Conservation (phyloP, 2,113 vertebrate species). For the Brachionichthys hirsutus region DNA sequence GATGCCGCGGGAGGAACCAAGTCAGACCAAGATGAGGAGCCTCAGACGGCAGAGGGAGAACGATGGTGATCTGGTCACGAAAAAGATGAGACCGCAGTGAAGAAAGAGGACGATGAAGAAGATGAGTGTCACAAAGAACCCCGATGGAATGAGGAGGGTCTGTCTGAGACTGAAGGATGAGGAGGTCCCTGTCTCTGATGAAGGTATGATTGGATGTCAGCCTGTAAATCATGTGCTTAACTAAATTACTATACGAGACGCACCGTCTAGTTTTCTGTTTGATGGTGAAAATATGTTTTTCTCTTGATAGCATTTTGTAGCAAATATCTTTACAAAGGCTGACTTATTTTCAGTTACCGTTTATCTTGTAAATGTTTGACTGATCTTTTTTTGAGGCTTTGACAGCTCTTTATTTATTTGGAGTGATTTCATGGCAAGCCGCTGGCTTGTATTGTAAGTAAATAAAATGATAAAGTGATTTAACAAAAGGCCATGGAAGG, state of each 20-base stretch:
- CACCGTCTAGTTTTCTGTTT: neutral
- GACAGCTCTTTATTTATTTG: too few species aligned
- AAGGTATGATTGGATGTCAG: neutral
- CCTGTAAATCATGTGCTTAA: slow-evolving; percentile 1
- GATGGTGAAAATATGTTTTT: neutral
- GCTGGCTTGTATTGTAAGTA: slow-evolving; percentile 4
- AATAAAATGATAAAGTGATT: slow-evolving; percentile 18
- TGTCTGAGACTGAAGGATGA: neutral
- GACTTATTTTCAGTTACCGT: neutral
- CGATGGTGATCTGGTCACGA: slow-evolving; percentile 5
- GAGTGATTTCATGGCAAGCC: neutral
- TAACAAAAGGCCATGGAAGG: neutral
- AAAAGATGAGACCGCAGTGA: slow-evolving; percentile 14
- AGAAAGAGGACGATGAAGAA: slow-evolving; percentile 1
- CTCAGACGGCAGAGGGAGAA: slow-evolving; percentile 7
- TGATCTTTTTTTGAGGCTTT: neutral
- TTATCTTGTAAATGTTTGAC: slow-evolving; percentile 1
- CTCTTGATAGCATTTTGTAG: neutral
- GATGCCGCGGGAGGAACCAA: slow-evolving; percentile 20
- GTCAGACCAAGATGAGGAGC: neutral
- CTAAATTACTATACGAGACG: too few species aligned
- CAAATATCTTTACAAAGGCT: neutral
- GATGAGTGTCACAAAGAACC: neutral
- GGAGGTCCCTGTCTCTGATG: neutral
- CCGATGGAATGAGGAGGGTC: neutral